Conservation (phyloP, 2,797 vertebrate species). For the Xiphorhynchus erythropygius region DNA sequence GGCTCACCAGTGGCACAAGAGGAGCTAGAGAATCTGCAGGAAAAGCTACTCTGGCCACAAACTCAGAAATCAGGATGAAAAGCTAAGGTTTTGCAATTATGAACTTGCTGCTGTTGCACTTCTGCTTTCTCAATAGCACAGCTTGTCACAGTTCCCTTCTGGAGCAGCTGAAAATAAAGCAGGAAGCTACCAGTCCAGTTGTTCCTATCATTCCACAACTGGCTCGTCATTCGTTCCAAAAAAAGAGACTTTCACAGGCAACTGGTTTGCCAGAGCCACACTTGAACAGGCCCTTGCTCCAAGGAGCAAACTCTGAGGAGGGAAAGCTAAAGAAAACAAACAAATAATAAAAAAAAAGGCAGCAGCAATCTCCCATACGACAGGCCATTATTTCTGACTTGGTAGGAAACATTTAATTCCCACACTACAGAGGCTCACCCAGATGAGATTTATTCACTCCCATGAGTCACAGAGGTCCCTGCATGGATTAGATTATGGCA, state of each 20-base stretch:
- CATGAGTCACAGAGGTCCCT: neutral
- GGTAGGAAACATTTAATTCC: constrained; percentile 25
- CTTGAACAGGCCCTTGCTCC: neutral
- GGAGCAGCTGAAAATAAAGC: neutral
- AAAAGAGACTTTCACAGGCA: neutral
- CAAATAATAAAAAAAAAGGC: neutral
- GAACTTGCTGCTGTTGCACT: neutral
- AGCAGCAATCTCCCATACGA: neutral
- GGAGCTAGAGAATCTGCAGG: neutral
- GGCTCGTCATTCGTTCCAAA: neutral
- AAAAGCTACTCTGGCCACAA: neutral
- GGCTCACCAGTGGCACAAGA: neutral
- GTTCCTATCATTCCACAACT: neutral
- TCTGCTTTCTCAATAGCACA: neutral
- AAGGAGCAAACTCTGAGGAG: neutral
- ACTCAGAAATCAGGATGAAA: neutral
- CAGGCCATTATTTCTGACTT: neutral
- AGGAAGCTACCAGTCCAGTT: neutral
- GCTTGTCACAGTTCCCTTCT: neutral
- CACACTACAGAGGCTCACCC: neutral
- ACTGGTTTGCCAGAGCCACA: neutral
- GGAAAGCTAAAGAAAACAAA: neutral
- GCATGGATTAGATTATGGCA: neutral
- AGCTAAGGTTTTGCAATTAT: neutral
- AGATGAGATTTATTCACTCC: constrained; percentile 22